Base-by-base conservation (phyloP, 2,888 invertebrate species). In the Eledona agricola region DNA sequence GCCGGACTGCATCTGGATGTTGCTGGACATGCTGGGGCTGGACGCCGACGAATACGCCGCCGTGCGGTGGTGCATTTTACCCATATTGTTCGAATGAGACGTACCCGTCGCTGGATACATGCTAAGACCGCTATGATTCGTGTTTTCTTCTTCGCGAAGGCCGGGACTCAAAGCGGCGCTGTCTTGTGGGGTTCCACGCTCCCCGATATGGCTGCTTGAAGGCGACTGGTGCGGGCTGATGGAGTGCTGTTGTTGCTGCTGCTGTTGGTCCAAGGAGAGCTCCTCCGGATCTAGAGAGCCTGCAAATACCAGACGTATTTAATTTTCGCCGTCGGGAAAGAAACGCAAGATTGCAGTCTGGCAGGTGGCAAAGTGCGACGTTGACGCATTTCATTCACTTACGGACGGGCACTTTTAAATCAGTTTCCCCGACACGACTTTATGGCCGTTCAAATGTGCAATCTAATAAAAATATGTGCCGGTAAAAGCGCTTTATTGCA, bases 201-300 rank as follows among this genome's bases (percentile, higher is more conserved):
- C 80, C 5, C 79, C 79, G 25, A 82, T 67, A 16, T 82, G 70
- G 11, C 81, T 70, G 60, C 65, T 64, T 20, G 67, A 55, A 19
- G 74, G 72, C 23, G 72, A 72, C 28, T 71, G 72, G 38, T 71
- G 70, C 32, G 71, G 70, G 49, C 68, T 64, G 54, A 58, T 40
- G 35, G 62, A 58, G 25, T 38, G 57, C 37, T 59, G 64, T 40
- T 60, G 59, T 22, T 54, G 58, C 20, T 57, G 59, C 11, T 53
- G 47, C 57, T 76, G 83, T 69, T 77, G 84, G 68, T 85, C 85
- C 72, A 90, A 77, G 19, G 89, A 88, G 10, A 90, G 76, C 73
- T 90, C 90, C 75, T 90, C 90, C 67, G 89, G 87, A 70, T 89
- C 86, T 74, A 90, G 80, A 66, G 88, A 85, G 80, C 90, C 90